Conservation (phyloP, 2,888 invertebrate genomes). For the Drosophila limbata region DNA sequence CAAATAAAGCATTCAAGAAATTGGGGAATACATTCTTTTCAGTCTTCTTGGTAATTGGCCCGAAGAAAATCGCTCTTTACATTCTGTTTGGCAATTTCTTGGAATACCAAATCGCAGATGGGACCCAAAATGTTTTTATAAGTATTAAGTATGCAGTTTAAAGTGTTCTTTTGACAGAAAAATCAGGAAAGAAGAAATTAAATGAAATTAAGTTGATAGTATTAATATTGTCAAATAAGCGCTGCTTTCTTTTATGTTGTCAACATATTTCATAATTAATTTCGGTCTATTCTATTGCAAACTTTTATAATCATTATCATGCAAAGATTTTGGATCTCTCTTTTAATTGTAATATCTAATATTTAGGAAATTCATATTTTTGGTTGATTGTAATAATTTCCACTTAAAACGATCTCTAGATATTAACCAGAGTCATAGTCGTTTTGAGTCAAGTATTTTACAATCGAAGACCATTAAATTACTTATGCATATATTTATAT, state of each 20-base stretch:
- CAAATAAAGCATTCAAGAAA: slow-evolving; percentile 1
- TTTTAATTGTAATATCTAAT: no score
- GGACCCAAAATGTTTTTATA: not conserved
- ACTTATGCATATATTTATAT: slow-evolving; percentile 19
- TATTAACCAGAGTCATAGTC: not conserved
- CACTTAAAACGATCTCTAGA: not conserved
- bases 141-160: not conserved
- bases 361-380: not conserved
- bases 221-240: no score
- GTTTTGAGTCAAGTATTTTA: slow-evolving; percentile 13
- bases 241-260: no score
- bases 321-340: no score
- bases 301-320: no score
- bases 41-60: not conserved
- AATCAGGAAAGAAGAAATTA: no score
- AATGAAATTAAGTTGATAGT: no score
- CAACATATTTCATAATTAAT: no score
- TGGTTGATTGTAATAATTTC: not conserved
- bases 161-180: not conserved
- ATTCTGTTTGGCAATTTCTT: slow-evolving; percentile 9
- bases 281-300: no score
- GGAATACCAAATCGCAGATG: slow-evolving; percentile 2
- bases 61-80: slow-evolving; percentile 7
- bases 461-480: slow-evolving; percentile 20
- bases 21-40: slow-evolving; percentile 1